A percentile compares a stretch with the other conserved stretches of the same genome.
Evolutionary conservation across 2,888 invertebrate genomes (phyloP).

Genomic region (Seira ritae): DNA sequence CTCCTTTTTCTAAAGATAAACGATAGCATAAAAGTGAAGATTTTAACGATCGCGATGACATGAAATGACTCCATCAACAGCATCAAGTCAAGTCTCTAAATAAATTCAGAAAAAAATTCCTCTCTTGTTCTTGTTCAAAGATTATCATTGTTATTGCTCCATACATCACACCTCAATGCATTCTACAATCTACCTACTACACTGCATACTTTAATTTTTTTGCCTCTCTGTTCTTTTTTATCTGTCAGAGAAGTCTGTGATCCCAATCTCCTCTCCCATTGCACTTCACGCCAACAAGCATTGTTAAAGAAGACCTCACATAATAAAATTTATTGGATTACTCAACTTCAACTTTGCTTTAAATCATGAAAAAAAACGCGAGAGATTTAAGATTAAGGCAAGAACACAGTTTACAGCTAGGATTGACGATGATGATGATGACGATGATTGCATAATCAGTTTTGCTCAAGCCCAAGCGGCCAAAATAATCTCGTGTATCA

Average conservation of each 20-base stretch:
- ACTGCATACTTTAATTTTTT: too few species aligned
- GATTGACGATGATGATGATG: too few species aligned
- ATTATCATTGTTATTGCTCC: too few species aligned
- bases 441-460: background rate
- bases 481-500: background rate
- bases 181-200: too few species aligned
- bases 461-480: background rate
- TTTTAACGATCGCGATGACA: background rate
- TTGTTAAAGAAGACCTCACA: conserved; percentile 6
- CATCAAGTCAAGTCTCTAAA: too few species aligned
- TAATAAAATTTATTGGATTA: conserved; percentile 6
- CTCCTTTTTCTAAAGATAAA: background rate
- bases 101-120: too few species aligned
- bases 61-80: background rate
- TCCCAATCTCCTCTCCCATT: too few species aligned
- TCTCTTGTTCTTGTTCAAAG: too few species aligned
- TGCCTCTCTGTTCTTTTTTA: too few species aligned
- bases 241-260: too few species aligned
- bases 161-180: too few species aligned
- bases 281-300: too few species aligned
- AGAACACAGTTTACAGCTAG: background rate
- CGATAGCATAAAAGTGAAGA: conserved; percentile 4
- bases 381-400: conserved; percentile 6
- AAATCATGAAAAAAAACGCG: background rate
- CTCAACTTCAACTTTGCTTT: background rate